Evolutionary conservation across 2,113 vertebrate genomes (phyloP).

Genomic region (Dicentrarchus labrax): DNA sequence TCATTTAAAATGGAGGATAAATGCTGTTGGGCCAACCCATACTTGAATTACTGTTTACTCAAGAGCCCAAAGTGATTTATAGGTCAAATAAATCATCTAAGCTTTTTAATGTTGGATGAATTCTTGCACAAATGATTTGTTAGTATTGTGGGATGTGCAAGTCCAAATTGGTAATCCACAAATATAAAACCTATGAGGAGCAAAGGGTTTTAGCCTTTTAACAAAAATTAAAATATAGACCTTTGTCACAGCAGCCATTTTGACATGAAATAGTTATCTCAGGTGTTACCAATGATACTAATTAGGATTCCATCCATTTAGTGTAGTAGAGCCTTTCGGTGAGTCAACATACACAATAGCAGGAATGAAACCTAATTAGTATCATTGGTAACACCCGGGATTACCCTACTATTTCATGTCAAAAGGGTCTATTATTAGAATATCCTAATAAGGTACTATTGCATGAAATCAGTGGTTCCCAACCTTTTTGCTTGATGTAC

Average conservation of each 20-base stretch:
- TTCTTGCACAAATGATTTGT: neutral
- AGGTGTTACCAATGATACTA: too few relatives aligned
- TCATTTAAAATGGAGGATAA: conserved; percentile 19
- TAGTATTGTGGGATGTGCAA: neutral
- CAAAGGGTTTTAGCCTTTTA: neutral
- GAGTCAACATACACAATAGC: too few relatives aligned
- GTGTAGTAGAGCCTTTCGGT: too few relatives aligned
- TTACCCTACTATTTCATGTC: too few relatives aligned
- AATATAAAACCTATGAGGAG: too few relatives aligned
- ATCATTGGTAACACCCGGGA: too few relatives aligned
- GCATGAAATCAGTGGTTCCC: neutral
- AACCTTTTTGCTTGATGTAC: neutral
- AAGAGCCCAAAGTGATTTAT: neutral
- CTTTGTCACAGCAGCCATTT: too few relatives aligned
- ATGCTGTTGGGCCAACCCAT: neutral
- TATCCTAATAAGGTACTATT: neutral
- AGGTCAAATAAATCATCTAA: neutral
- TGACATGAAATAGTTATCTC: too few relatives aligned
- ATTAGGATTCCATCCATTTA: too few relatives aligned
- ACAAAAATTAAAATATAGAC: too few relatives aligned
- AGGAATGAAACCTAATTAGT: too few relatives aligned
- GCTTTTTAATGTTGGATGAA: neutral
- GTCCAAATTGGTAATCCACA: neutral
- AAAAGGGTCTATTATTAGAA: neutral
- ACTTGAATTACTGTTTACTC: neutral